Base-by-base conservation (phyloP, 2,113 vertebrate species). In the Rhea americana region DNA sequence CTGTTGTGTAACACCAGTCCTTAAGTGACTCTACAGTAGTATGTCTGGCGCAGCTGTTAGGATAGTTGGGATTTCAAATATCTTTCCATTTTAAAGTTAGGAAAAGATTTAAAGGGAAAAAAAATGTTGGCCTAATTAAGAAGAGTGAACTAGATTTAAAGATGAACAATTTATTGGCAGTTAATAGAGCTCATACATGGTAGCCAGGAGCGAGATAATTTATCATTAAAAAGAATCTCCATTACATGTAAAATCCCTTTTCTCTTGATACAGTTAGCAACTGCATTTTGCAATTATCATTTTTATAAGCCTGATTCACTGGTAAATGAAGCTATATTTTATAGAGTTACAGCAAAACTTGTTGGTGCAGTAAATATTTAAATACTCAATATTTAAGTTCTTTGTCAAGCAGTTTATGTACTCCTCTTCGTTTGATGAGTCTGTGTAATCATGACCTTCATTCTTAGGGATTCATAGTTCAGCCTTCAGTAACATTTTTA, bases 171-270 rank as follows among this genome's bases (percentile, higher is more conserved):
- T 97, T 97, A 97, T 94, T 96, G 94, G 93, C 95, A 96, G 96
- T 97, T 97, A 97, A 97, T 97, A 97, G 95, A 97, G 91, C 96
- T 98, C 97, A 95, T 94, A 96, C 91, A 97, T 53, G 56, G 95
- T 97, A 97, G 97, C 97, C 96, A 97, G 97, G 90, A 97, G 97
- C 95, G 97, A 97, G 94, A 97, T 96, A 97, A 97, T 97, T 97
- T 96, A 97, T 97, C 97, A 97, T 94, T 95, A 95, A 97, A 97
- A 97, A 94, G 89, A 96, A 97, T 96, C 94, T 97, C 96, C 90
- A 94, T 96, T 96, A 96, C 81, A 91, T 4, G 89, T 82, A 87
- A 97, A 97, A 97, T 96, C 91, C 71, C 93, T 94, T 92, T 91
- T 95, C 95, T 97, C 95, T 95, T 93, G 90, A 56, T 97, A 95